Conservation (phyloP, 2,113 vertebrate species). For the Camarhynchus parvulus region DNA sequence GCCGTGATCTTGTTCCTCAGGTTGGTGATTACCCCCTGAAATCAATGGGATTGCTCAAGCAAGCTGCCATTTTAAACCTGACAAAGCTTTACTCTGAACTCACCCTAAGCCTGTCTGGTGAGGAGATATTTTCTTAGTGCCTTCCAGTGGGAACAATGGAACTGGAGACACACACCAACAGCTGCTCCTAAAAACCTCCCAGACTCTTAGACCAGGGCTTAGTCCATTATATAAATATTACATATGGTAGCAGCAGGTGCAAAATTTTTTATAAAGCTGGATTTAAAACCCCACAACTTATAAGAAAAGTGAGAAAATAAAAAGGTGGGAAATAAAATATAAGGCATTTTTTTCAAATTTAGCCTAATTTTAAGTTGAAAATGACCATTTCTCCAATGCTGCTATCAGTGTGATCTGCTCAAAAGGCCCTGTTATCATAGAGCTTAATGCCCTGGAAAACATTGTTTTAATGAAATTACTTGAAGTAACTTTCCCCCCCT, state of each 20-base stretch:
- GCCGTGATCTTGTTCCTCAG: background rate
- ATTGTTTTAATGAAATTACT: background rate
- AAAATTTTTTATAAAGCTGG: background rate
- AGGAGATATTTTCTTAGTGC: background rate
- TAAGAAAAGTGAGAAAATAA: too few species aligned
- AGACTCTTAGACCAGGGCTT: background rate
- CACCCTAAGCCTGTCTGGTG: background rate
- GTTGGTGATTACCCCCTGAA: background rate
- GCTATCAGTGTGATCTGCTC: background rate
- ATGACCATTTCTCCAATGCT: accelerated
- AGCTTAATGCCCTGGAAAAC: background rate
- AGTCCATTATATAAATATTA: background rate
- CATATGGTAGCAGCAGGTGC: background rate
- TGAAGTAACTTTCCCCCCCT: accelerated
- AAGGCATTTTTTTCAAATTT: too few species aligned
- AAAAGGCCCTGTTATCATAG: background rate
- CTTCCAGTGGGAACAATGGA: background rate
- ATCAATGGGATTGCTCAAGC: background rate
- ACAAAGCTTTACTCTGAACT: background rate
- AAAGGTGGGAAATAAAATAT: too few species aligned
- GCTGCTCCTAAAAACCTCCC: background rate
- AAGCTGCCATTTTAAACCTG: background rate
- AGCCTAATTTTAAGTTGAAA: background rate
- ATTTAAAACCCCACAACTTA: too few species aligned
- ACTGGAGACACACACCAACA: background rate